A percentile compares a stretch with the other conserved stretches of the same genome.
phyloP scores from a whole-genome alignment of 2,113 vertebrate species.

The Abramis brama region DNA sequence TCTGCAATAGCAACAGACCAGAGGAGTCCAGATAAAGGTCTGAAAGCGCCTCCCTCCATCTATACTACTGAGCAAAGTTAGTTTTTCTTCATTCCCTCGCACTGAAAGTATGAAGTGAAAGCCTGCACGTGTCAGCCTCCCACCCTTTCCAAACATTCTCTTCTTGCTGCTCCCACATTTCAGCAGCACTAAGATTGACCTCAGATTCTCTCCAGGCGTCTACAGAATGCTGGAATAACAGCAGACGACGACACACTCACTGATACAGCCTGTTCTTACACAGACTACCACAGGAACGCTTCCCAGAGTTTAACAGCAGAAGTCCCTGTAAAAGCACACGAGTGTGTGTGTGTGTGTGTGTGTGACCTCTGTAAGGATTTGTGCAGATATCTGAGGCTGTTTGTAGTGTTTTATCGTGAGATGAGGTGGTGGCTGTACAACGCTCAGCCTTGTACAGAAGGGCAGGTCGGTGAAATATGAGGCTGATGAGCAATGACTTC shows the following conservation, averaged over 20 bases:
- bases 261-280: not conserved
- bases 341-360: not conserved
- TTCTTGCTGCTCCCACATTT: constrained; percentile 38
- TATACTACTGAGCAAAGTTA: not conserved
- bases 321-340: constrained; percentile 13
- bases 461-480: constrained; percentile 29
- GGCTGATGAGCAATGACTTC: constrained; percentile 42
- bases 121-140: constrained; percentile 4
- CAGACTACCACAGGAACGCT: constrained; percentile 17
- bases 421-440: constrained; percentile 30
- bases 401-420: constrained; percentile 18
- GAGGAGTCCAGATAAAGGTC: not conserved
- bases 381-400: constrained; percentile 15
- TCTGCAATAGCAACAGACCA: constrained; percentile 1
- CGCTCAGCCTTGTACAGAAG: constrained; percentile 36
- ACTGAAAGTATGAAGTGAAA: constrained; percentile 21
- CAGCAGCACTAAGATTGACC: not conserved
- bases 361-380: constrained; percentile 7
- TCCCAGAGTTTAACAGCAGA: not conserved
- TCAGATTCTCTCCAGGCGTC: not conserved
- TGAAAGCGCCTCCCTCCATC: not conserved
- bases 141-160: constrained; percentile 42
- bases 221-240: not conserved
- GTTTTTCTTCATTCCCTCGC: not conserved
- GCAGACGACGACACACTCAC: not conserved